Evolutionary conservation across 2,113 vertebrate species (phyloP).

Genomic region (Petrocephalus zakoni): DNA sequence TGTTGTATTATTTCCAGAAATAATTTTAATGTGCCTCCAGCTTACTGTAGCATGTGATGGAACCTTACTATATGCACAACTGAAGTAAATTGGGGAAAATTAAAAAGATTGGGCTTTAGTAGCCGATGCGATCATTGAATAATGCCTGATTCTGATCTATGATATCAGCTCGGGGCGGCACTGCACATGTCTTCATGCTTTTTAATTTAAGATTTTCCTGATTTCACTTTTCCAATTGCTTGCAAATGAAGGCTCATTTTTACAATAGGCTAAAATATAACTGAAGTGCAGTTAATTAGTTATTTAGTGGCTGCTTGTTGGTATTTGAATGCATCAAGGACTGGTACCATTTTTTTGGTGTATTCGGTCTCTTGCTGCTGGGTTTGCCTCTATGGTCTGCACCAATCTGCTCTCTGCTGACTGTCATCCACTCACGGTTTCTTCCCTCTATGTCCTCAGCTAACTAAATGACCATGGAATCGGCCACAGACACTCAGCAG

Average conservation of each 20-base stretch:
- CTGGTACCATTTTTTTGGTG: neutral
- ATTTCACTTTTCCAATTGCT: neutral
- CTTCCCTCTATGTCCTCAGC: constrained; percentile 51
- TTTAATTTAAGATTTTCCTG: neutral
- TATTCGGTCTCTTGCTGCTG: neutral
- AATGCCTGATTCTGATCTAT: neutral
- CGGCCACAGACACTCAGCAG: constrained; percentile 92
- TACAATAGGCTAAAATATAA: neutral
- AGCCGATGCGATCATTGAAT: neutral
- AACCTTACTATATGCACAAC: neutral
- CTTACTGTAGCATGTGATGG: neutral
- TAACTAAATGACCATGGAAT: constrained; percentile 98
- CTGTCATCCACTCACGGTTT: neutral
- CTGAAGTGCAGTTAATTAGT: neutral
- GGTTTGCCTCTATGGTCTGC: neutral
- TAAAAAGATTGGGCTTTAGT: neutral
- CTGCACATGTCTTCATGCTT: neutral
- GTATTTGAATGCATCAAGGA: neutral
- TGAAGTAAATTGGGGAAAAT: neutral
- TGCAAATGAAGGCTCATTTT: neutral
- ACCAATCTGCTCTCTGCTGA: neutral
- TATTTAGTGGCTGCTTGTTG: neutral
- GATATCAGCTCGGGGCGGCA: neutral
- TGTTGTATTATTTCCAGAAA: no score
- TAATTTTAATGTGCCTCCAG: neutral